Conservation (phyloP, 2,888 invertebrate species). For the Andrena chrysosceles region DNA sequence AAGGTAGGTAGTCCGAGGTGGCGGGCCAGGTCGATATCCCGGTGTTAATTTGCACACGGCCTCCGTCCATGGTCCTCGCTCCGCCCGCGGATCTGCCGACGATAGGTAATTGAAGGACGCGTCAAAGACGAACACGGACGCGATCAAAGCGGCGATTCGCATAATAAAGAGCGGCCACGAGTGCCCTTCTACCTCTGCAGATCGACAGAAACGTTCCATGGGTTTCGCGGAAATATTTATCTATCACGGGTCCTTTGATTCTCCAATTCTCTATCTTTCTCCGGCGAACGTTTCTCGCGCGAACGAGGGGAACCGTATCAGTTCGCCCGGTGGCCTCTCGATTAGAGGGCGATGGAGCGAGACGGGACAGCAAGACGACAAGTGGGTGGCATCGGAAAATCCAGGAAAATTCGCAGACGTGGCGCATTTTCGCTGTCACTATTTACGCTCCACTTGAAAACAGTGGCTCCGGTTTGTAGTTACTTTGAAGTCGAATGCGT, state of each 20-base stretch:
- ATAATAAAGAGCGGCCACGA: constrained; percentile 27
- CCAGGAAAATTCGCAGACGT: not conserved
- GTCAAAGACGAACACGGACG: constrained; percentile 8
- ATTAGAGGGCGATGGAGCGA: no score
- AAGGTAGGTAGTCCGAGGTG: not conserved
- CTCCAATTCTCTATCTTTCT: no score
- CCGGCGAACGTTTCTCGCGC: not conserved
- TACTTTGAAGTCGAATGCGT: not conserved
- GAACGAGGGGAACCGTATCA: not conserved
- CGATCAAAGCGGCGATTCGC: constrained; percentile 26
- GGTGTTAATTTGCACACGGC: constrained; percentile 15
- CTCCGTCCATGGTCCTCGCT: not conserved
- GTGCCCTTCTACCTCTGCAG: not conserved
- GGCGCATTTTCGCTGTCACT: not conserved
- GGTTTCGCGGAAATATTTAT: constrained; percentile 15
- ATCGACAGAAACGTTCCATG: not conserved
- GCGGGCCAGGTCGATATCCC: constrained; percentile 4
- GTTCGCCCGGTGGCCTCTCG: no score
- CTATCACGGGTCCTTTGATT: constrained; percentile 1
- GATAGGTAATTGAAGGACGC: not conserved
- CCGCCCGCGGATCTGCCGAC: not conserved
- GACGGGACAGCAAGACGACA: no score
- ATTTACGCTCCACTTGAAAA: not conserved
- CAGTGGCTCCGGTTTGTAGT: not conserved
- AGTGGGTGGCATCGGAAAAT: no score